Evolutionary conservation across 2,113 vertebrate species (phyloP), one percentile per base, ranked within the genome.

Genomic region (Chaenocephalus aceratus): DNA sequence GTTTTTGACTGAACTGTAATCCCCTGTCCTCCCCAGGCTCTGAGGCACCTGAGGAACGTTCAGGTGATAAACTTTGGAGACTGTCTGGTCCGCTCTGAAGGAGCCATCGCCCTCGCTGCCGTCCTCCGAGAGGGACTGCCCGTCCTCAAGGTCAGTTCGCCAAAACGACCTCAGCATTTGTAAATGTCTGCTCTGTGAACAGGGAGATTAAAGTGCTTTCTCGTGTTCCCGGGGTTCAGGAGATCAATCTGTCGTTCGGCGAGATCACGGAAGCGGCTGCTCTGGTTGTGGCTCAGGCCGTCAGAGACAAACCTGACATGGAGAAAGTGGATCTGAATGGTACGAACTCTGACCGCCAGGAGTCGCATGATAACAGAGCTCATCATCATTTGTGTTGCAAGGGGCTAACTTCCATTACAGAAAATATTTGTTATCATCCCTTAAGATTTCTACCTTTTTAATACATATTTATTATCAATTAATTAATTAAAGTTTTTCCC

Each of bases 41-140:
- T 99, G 87, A 97, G 95, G 91, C 88, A 94, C 0, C 94, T 99
- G 71, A 94, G 97, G 18, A 97, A 97, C 61, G 89, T 99, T 41
- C 96, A 99, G 84, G 95, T 95, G 30, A 97, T 99, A 86, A 99
- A 99, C 91, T 99, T 99, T 18, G 98, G 98, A 0, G 98, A 99
- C 89, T 99, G 98, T 86, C 92, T 99, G 66, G 97, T 99, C 72
- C 97, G 98, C 70, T 97, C 97, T 0, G 96, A 95, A 86, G 98
- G 98, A 0, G 97, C 98, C 2, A 49, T 97, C 1, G 97, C 97
- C 85, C 96, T 99, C 1, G 95, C 97, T 14, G 96, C 96, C 3
- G 94, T 97, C 6, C 89, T 99, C 64, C 96, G 92, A 56, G 96
- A 97, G 21, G 98, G 97, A 14, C 95, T 99, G 56, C 96, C 97